Conservation (phyloP, 2,797 vertebrate species). For the Hafferia zeledoni region DNA sequence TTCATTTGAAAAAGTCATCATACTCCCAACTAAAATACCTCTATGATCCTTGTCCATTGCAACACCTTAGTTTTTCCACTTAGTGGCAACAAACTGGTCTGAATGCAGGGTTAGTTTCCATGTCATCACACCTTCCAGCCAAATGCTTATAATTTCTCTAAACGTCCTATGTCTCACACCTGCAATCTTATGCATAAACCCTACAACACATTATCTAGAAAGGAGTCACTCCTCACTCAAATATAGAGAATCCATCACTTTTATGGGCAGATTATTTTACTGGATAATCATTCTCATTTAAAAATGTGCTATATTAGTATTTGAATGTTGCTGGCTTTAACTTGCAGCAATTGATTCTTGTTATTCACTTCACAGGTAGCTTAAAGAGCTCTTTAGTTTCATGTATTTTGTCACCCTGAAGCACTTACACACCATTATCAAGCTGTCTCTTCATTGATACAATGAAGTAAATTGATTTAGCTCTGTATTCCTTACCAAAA, state of each 20-base stretch:
- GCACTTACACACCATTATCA: not conserved
- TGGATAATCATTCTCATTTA: not conserved
- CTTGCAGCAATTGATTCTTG: not conserved
- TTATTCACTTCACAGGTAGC: not conserved
- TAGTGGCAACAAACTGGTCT: not conserved
- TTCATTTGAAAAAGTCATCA: not conserved
- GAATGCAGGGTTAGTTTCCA: not conserved
- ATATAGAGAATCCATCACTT: not conserved
- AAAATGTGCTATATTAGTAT: not conserved
- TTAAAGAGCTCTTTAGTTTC: not conserved
- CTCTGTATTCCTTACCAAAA: not conserved
- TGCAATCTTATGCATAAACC: not conserved
- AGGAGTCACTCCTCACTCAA: not conserved
- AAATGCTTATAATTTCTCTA: not conserved
- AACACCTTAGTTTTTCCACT: not conserved
- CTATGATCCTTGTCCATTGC: not conserved
- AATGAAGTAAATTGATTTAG: not conserved
- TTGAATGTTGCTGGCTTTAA: not conserved
- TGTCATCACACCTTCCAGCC: not conserved
- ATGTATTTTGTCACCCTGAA: not conserved
- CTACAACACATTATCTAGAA: not conserved
- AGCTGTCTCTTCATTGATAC: not conserved
- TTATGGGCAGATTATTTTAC: not conserved
- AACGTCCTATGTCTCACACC: not conserved
- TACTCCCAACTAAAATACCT: fast-evolving